A percentile compares a stretch with the other conserved stretches of the same genome.
Conservation (phyloP, 2,113 vertebrate genomes). For the Strix uralensis region DNA sequence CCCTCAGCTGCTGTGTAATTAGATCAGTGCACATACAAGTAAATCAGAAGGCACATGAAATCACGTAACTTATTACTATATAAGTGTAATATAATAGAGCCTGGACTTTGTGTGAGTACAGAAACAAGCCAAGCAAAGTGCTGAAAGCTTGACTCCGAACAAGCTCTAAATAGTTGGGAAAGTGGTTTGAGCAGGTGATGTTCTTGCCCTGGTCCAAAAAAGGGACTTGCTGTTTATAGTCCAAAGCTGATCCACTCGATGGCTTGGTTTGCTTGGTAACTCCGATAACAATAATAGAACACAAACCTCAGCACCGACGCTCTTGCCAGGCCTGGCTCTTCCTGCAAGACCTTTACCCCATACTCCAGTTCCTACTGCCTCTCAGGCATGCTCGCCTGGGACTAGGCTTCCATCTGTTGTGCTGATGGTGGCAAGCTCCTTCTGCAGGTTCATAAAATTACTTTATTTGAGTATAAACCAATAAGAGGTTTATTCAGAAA, state of each 20-base stretch:
- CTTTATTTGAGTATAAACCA: neutral
- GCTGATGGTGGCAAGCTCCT: neutral
- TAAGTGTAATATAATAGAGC: neutral
- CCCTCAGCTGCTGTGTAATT: neutral
- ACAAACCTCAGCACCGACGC: neutral
- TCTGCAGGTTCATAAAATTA: neutral
- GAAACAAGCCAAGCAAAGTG: neutral
- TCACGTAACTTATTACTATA: neutral
- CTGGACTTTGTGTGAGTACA: neutral
- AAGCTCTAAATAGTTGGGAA: neutral
- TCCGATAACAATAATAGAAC: conserved; percentile 9
- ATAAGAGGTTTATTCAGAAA: neutral
- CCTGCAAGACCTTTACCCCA: neutral
- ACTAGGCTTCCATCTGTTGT: neutral
- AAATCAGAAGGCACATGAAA: neutral
- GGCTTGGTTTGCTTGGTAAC: conserved; percentile 24
- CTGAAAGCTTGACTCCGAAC: neutral
- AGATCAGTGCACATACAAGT: neutral
- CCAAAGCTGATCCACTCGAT: neutral
- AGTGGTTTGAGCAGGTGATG: conserved; percentile 13
- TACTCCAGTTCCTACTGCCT: neutral
- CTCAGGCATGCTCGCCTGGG: neutral
- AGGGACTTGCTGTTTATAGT: conserved; percentile 37
- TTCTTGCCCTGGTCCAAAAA: neutral
- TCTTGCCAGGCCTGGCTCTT: neutral